A percentile compares a stretch with the other conserved stretches of the same genome.
Conservation (phyloP, 2,797 vertebrate species). For the Cyprinella venusta region DNA sequence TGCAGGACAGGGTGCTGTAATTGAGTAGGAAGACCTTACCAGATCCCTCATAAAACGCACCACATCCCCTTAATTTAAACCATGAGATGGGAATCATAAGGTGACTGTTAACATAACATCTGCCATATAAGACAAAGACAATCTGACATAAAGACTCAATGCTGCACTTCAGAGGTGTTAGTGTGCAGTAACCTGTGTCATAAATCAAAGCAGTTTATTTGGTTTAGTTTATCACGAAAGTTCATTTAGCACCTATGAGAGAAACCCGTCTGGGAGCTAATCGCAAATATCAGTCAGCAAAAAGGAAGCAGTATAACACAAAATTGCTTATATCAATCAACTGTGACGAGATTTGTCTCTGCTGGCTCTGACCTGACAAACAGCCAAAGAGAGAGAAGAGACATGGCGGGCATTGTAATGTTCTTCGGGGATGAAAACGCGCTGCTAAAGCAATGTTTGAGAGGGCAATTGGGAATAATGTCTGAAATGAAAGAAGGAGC, state of each 20-base stretch:
- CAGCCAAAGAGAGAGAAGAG: conserved; percentile 34
- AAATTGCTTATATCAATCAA: conserved; percentile 49
- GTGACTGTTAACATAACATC: neutral
- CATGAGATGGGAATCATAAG: conserved; percentile 6
- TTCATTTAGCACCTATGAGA: conserved; percentile 10
- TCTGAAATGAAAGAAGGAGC: conserved; percentile 46
- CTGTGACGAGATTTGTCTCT: conserved; percentile 35
- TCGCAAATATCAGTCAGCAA: conserved; percentile 31
- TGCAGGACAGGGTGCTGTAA: neutral
- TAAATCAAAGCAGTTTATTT: conserved; percentile 36
- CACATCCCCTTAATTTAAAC: conserved; percentile 11
- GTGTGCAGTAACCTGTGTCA: conserved; percentile 32
- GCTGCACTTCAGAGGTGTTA: conserved; percentile 24
- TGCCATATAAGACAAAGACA: neutral
- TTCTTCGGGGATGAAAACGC: conserved; percentile 43
- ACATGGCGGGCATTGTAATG: conserved; percentile 4
- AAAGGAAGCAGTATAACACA: conserved; percentile 32
- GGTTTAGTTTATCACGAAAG: conserved; percentile 30
- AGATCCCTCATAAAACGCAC: conserved; percentile 17
- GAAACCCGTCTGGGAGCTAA: conserved; percentile 28
- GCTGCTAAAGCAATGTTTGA: conserved; percentile 41
- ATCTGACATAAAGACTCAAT: conserved; percentile 20
- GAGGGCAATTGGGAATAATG: conserved; percentile 51
- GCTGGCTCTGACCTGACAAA: conserved; percentile 16
- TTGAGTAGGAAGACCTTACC: neutral